These are phyloP conservation scores for Danio kyathit DNA, from an alignment of 2,797 vertebrate genomes.

Conservation along the genomic window DNA sequence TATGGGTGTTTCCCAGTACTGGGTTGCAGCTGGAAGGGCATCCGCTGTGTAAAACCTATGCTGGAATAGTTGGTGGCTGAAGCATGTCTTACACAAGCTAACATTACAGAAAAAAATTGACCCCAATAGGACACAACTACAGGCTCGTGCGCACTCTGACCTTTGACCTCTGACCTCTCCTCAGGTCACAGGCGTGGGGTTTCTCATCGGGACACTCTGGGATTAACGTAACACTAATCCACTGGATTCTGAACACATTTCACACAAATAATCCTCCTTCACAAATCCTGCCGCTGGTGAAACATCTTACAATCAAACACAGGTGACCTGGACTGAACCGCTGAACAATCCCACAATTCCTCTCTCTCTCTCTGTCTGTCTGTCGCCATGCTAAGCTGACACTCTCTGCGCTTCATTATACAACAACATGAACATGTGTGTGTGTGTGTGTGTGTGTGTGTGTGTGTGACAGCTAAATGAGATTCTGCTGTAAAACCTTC, in stretches of 20 bases:
- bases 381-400: slow-evolving; percentile 4
- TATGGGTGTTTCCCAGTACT: too few species aligned
- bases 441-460: background rate
- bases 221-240: slow-evolving; percentile 20
- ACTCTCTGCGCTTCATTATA: slow-evolving; percentile 8
- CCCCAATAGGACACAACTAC: too few species aligned
- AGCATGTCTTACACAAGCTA: too few species aligned
- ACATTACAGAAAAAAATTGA: too few species aligned
- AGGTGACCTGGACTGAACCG: slow-evolving; percentile 12
- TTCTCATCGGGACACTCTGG: background rate
- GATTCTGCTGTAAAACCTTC: background rate
- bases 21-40: too few species aligned
- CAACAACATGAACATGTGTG: background rate
- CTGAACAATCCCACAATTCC: background rate
- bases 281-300: slow-evolving; percentile 7
- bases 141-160: too few species aligned
- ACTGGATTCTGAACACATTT: slow-evolving; percentile 28
- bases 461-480: background rate
- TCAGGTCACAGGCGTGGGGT: background rate
- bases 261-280: slow-evolving; percentile 29
- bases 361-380: too few species aligned
- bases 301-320: slow-evolving; percentile 28
- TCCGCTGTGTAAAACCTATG: too few species aligned
- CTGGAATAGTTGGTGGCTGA: too few species aligned
- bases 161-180: background rate